Evolutionary conservation across 2,888 invertebrate genomes (phyloP), one percentile per base, ranked within the genome.

Genomic region (Ennomos quercinarius): DNA sequence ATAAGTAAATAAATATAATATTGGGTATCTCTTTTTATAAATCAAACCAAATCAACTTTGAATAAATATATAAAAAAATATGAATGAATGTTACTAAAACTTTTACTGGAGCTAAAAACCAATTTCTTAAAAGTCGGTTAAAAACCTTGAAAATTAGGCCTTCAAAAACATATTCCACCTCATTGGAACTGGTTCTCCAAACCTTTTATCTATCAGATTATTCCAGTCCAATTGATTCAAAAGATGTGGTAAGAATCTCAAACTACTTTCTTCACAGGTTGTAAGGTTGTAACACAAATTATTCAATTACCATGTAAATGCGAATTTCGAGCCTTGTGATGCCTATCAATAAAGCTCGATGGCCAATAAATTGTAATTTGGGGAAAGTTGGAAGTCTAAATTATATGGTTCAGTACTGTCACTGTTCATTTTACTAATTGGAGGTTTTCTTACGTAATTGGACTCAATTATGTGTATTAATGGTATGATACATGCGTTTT

Each of bases 231-330:
- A 46, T 40, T 49, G 36, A 49, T 50, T 48, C 27, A 43, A 17
- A 50, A 57, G 43, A 51, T 53, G 57, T 48, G 36, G 52, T 48
- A 41, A 48, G 37, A 39, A 45, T 38, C 51, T 12, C 57, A 55
- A 64, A 55, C 50, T 58, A 27, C 63, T 65, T 63, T 66, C 62
- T 66, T 64, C 65, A 69, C 67, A 69, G 63, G 45, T 66, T 49
- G 61, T 61, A 54, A 61, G 36, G 46, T 61, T 61, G 55, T 61
- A 61, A 56, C 64, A 61, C 60, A 63, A 71, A 68, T 68, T 68
- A 66, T 67, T 66, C 71, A 70, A 70, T 72, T 72, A 72, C 71
- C 68, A 72, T 67, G 68, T 70, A 61, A 72, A 72, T 70, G 71
- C 70, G 71, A 72, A 72, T 64, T 58, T 62, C 62, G 59, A 57